Percentiles rank a stretch among this genome's conserved stretches.
phyloP scores from a whole-genome alignment of 2,797 vertebrate species.

The Acipenser transmontanus region DNA sequence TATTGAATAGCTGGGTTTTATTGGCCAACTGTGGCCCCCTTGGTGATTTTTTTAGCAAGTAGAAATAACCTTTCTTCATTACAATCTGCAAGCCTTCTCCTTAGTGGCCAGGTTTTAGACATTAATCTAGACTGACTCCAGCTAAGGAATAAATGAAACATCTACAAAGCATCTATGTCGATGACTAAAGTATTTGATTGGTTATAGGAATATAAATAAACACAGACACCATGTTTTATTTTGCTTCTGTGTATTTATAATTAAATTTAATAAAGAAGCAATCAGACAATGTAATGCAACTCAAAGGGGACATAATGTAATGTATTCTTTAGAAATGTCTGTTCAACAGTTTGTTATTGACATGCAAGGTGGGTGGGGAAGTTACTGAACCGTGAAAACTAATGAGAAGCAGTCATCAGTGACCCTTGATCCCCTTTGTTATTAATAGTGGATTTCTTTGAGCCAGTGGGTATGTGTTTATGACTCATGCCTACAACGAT shows the following conservation, averaged over 20 bases:
- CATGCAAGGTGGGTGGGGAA: not conserved
- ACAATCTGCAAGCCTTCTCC: not conserved
- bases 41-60: not conserved
- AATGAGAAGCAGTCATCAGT: conserved; percentile 24
- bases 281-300: not conserved
- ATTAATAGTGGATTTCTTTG: conserved; percentile 22
- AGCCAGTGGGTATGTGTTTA: conserved; percentile 14
- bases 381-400: conserved; percentile 19
- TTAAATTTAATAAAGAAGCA: not conserved
- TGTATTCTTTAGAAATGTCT: too few species aligned
- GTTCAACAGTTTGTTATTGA: not conserved
- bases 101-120: conserved; percentile 1
- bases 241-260: conserved; percentile 1
- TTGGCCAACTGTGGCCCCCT: not conserved
- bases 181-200: not conserved
- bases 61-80: conserved; percentile 7
- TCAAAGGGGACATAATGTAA: not conserved
- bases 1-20: too few species aligned
- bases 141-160: conserved; percentile 7
- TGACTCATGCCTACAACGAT: conserved; percentile 24
- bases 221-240: not conserved
- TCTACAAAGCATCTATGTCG: conserved; percentile 3
- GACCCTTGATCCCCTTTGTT: conserved; percentile 27
- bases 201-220: conserved; percentile 5
- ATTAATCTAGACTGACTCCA: not conserved